These are phyloP conservation scores for Parazoanthus darwini DNA, from an alignment of 92 coral and sea anemone genomes.

Conservation along the genomic window DNA sequence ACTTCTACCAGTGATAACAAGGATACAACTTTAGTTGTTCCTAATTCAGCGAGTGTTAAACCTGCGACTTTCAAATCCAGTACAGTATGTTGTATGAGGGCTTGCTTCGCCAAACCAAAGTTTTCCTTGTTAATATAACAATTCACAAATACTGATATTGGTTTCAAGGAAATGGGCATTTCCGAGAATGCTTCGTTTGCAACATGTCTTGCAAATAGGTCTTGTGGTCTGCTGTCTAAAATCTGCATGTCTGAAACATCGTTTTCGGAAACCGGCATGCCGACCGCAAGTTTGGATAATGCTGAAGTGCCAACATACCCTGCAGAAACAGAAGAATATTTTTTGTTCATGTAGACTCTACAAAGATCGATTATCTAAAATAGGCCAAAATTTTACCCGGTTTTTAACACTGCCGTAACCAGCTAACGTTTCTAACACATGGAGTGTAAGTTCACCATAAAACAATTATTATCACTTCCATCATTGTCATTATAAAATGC, in stretches of 20 bases:
- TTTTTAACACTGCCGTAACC: no score
- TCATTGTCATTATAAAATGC: no score
- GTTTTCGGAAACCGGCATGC: slow-evolving; percentile 72
- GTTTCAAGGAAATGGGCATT: neutral
- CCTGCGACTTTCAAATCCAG: slow-evolving; percentile 71
- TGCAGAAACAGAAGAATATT: neutral
- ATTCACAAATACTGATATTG: slow-evolving; percentile 64
- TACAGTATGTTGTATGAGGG: slow-evolving; percentile 56
- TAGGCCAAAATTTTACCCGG: no score
- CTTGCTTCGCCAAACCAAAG: slow-evolving; percentile 73
- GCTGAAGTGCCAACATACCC: slow-evolving; percentile 77
- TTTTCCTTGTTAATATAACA: slow-evolving; percentile 66
- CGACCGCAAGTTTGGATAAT: slow-evolving; percentile 75
- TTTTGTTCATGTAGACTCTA: neutral
- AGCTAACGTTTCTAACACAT: no score
- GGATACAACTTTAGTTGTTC: slow-evolving; percentile 37
- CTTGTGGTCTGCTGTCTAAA: slow-evolving; percentile 52
- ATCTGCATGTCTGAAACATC: slow-evolving; percentile 73
- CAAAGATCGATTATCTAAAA: no score
- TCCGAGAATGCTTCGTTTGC: neutral
- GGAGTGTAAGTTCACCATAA: no score
- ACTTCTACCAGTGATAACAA: slow-evolving; percentile 71
- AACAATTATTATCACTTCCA: no score
- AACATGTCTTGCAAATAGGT: neutral
- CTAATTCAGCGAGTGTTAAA: slow-evolving; percentile 55